Base-by-base conservation (phyloP, 1,140 invertebrate genomes). In the Muscidifurax raptorellus region DNA sequence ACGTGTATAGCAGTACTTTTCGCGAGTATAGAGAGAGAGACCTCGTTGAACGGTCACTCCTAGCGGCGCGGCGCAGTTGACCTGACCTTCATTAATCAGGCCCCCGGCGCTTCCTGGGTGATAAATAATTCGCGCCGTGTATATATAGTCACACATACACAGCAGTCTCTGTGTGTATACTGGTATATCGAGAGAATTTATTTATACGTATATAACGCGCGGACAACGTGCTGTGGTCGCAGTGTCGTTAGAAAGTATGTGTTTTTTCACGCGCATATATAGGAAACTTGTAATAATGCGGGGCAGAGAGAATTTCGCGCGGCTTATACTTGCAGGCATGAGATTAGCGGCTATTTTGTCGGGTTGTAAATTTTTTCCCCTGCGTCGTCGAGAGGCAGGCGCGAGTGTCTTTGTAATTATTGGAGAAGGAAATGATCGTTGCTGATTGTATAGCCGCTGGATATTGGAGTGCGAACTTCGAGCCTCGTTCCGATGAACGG, bases 51-150 rank as follows among this genome's bases (percentile, higher is more conserved):
- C 66, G 69, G 52, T 71, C 78, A 74, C 28, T 52, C 69, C 79
- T 74, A n/a, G n/a, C 47, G 22, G 36, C 32, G 28, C 40, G 44
- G 78, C 52, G 78, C 72, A 18, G 18, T 59, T 59, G 84, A 66
- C 72, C 86, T 86, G 89, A 90, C 89, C 89, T 90, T 90, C 88
- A 89, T 90, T 90, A 90, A 90, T 90, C 87, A 89, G 88, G 84
- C 75, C 85, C 77, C 80, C 82, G 82, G 78, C 83, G 86, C 86
- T 90, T 90, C 89, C 89, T 89, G 67, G 89, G 88, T 88, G 89
- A 90, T 90, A 90, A 90, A 90, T 90, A 89, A 90, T 87, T 64
- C 18, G 67, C 67, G 2, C 12, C 52, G 18, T 59, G 18, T 59
- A 59, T 7, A 22, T n/a, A 59, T 22, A 2, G 22, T 5, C 2